A percentile compares a stretch with the other conserved stretches of the same genome.
These are phyloP conservation scores for Isoperla grammatica DNA, from an alignment of 2,888 invertebrate species.

Conservation along the genomic window DNA sequence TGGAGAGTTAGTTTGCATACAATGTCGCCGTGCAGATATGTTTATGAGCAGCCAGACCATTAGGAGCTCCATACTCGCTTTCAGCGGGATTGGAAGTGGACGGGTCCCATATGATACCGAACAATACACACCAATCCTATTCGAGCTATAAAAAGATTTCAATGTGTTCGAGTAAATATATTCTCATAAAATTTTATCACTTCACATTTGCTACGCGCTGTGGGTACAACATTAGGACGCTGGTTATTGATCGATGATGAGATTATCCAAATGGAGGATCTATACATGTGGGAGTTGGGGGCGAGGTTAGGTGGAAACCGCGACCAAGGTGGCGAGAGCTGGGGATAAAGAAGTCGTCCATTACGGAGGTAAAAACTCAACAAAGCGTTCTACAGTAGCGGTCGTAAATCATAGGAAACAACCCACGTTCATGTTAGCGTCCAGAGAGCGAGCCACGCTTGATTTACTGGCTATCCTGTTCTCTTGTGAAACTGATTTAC, in stretches of 20 bases:
- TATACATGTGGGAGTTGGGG: background rate
- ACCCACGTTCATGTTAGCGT: too few species aligned
- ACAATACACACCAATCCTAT: background rate
- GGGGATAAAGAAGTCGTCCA: background rate
- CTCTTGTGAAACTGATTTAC: too few species aligned
- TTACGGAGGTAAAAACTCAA: too few species aligned
- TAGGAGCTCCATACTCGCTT: slow-evolving; percentile 1
- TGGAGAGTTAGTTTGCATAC: slow-evolving; percentile 8
- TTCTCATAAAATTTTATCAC: slow-evolving; percentile 21
- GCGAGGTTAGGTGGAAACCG: background rate
- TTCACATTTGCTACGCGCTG: slow-evolving; percentile 1
- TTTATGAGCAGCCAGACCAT: slow-evolving; percentile 3
- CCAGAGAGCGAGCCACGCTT: too few species aligned
- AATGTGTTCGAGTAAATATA: slow-evolving; percentile 12
- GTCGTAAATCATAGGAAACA: too few species aligned
- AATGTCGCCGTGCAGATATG: background rate
- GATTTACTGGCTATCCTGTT: too few species aligned
- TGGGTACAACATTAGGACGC: too few species aligned
- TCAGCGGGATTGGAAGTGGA: slow-evolving; percentile 11
- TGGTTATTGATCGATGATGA: background rate
- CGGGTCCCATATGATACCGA: background rate
- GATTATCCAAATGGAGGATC: background rate
- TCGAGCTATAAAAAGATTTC: slow-evolving; percentile 11
- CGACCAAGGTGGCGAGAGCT: background rate
- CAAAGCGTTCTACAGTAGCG: too few species aligned